These are phyloP conservation scores for Heliconius nattereri DNA, from an alignment of 1,140 invertebrate species.

Conservation along the genomic window DNA sequence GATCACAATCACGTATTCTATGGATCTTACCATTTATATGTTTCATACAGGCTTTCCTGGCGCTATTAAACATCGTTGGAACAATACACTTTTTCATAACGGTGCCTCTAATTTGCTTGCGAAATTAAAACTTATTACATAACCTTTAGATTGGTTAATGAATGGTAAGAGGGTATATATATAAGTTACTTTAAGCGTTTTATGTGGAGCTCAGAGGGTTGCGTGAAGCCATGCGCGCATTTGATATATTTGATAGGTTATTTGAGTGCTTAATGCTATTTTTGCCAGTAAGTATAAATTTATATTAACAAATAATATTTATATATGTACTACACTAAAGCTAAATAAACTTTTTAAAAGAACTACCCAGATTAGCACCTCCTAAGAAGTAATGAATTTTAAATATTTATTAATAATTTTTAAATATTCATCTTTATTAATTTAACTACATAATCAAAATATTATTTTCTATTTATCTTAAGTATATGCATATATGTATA, in stretches of 20 bases:
- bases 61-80: background rate
- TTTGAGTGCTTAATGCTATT: background rate
- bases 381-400: no score
- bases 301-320: no score
- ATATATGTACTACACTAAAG: no score
- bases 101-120: background rate
- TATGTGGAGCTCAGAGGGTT: background rate
- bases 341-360: no score
- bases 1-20: background rate
- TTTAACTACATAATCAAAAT: no score
- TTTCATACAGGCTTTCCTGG: background rate
- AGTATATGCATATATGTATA: no score
- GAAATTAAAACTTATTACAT: background rate
- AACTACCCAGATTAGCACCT: no score
- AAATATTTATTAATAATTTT: no score
- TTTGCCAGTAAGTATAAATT: no score
- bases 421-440: no score
- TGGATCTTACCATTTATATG: background rate
- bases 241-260: constrained; percentile 6
- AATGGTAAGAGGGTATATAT: background rate
- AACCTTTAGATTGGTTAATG: background rate
- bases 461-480: no score
- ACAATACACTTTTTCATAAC: background rate
- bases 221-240: background rate
- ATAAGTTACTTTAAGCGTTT: background rate